These are phyloP conservation scores for Rostratula benghalensis DNA, from an alignment of 2,113 vertebrate species.

Conservation along the genomic window DNA sequence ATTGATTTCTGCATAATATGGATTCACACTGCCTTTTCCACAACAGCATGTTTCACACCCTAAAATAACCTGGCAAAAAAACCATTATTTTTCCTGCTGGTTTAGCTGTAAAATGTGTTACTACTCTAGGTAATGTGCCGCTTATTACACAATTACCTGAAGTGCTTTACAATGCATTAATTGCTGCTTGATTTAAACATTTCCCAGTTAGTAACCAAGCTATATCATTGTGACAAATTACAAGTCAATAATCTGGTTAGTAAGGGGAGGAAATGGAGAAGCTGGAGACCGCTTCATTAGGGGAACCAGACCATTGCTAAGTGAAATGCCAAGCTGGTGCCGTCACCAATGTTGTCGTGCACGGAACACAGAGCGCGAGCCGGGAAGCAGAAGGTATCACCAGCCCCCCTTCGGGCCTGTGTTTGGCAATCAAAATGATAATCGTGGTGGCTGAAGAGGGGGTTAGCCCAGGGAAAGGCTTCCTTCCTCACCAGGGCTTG, in stretches of 20 bases:
- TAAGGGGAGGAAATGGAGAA: neutral
- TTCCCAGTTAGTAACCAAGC: constrained; percentile 56
- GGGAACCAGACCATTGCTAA: neutral
- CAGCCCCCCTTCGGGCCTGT: neutral
- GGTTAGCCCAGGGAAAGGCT: neutral
- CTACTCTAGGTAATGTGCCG: constrained; percentile 58
- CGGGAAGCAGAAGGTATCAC: too few species aligned
- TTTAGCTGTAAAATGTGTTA: constrained; percentile 46
- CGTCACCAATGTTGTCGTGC: accelerated
- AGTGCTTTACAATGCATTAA: constrained; percentile 57
- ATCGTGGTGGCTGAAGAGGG: neutral
- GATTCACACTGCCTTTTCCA: constrained; percentile 55
- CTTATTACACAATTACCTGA: constrained; percentile 61
- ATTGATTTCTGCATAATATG: constrained; percentile 64
- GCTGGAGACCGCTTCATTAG: neutral
- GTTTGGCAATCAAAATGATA: neutral
- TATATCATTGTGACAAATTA: constrained; percentile 33
- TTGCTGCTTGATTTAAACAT: constrained; percentile 68
- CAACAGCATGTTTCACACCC: constrained; percentile 41
- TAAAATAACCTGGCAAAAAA: constrained; percentile 48
- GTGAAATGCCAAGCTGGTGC: neutral
- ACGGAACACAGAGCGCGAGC: accelerated
- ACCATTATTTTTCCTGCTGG: neutral
- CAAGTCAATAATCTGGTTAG: neutral
- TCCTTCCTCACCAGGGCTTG: neutral